A percentile compares a stretch with the other conserved stretches of the same genome.
Evolutionary conservation across 2,113 vertebrate species (phyloP).

Genomic region (Quiscalus mexicanus): DNA sequence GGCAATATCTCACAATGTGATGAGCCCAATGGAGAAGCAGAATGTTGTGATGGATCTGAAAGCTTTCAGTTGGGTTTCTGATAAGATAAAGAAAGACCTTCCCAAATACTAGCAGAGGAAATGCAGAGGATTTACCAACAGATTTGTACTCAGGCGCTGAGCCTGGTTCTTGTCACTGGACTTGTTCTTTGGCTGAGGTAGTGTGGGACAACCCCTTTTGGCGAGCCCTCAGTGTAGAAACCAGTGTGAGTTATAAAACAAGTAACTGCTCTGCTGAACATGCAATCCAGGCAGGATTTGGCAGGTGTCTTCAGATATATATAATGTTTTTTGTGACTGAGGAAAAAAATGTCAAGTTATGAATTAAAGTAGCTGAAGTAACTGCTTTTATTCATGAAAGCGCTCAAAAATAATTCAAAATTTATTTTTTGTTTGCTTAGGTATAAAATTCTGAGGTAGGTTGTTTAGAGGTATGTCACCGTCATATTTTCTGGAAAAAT

Average conservation of each 20-base stretch:
- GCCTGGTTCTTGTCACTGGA: not conserved
- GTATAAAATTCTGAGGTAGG: not conserved
- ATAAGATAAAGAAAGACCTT: not conserved
- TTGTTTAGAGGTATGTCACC: not conserved
- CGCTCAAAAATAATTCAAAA: not conserved
- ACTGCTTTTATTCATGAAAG: not conserved
- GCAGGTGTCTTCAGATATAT: not conserved
- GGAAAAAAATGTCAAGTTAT: not conserved
- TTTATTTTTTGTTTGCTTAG: not conserved
- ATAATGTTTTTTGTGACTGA: not conserved
- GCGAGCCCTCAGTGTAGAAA: rapidly evolving
- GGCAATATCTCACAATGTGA: rapidly evolving
- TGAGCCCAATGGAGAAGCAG: not conserved
- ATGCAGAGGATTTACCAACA: not conserved
- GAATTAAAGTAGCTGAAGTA: not conserved
- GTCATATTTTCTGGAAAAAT: no score
- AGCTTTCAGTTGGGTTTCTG: not conserved
- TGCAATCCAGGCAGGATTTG: not conserved
- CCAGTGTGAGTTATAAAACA: not conserved
- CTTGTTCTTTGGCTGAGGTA: not conserved
- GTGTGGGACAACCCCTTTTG: not conserved
- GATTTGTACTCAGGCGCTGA: not conserved
- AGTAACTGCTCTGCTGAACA: not conserved
- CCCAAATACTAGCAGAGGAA: not conserved
- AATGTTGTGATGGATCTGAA: not conserved